Evolutionary conservation across 92 coral and sea anemone species (phyloP), one percentile per base, ranked within the genome.

Genomic region (Muricea muricata): DNA sequence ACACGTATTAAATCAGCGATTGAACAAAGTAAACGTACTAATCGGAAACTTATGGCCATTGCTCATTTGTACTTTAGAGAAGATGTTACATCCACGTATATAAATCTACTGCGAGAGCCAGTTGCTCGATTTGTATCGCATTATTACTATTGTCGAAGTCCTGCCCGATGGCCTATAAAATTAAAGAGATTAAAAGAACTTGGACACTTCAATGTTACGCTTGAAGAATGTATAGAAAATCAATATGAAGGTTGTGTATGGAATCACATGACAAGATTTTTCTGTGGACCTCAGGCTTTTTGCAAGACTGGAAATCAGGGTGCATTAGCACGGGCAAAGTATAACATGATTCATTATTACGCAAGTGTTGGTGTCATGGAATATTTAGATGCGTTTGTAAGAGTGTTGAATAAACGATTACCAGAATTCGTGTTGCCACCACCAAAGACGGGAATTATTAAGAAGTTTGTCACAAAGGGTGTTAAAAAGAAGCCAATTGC

Each of bases 31-130:
- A 74, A 18, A 70, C 30, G 23, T 29, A 47, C 17, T 61, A 82
- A 56, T 32, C 90, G 87, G 60, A 93, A 88, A 73, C 86, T 93
- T 84, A 91, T 92, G 31, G 89, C 91, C 57, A 87, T 93, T 32
- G 97, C 95, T 33, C 98, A 95, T 54, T 92, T 95, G 78, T 95
- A 93, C 87, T 95, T 95, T 72, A 88, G 98, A 24, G 65, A 85
- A 31, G 65, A 71, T 17, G 50, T 95, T 17, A 85, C 84, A n/a
- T 47, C 93, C 50, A 93, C 96, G 30, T 95, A 95, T 76, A 95
- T 95, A 15, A 95, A 95, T 85, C 93, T 93, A 84, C 91, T 95
- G 15, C 91, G 98, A 8, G 88, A 95, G 4, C 98, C 98, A 5
- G 92, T 95, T 31, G 85, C 83, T 26, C 89, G 98, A 70, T 91